Evolutionary conservation across 1,140 invertebrate species (phyloP), one percentile per base, ranked within the genome.

Genomic region (Drosophila bocki): DNA sequence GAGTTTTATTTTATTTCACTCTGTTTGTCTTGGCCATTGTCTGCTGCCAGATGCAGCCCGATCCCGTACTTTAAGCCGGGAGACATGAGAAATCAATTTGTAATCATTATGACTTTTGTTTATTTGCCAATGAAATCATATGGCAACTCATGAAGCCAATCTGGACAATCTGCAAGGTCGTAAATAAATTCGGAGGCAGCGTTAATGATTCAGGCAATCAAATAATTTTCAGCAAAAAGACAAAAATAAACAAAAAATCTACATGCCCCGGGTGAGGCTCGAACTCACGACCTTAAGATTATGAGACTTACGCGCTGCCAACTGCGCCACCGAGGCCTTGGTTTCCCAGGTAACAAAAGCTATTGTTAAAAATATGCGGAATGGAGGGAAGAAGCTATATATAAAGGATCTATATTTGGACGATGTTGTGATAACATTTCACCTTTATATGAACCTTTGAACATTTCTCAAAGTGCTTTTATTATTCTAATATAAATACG

Each of bases 251-350:
- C 5, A 68, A 61, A 93, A 95, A 96, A 95, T 93, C 65, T 91
- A 92, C 88, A 47, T 97, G 96, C 96, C 96, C 96, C 96, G 95
- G 95, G 96, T 97, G 96, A 97, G 97, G 96, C 96, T 97, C 96
- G 96, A 97, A 97, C 96, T 97, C 96, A 97, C 96, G 97, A 97
- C 97, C 97, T 97, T 97, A 96, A 97, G 96, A 97, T 97, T 97
- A 97, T 97, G 97, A 97, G 97, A 97, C 97, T 97, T 96, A 97
- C 97, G 97, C 96, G 96, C 96, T 97, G 95, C 97, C 96, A 95
- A 96, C 96, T 97, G 96, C 96, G 96, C 96, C 95, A 97, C 96
- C 96, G 96, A 97, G 95, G 96, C 96, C 59, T 71, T 41, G 39
- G 3, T 7, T 5, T 0, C 3, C 1, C 6, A 1, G 1, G 22